Percentiles rank a stretch among this genome's conserved stretches.
Conservation (phyloP, 53 echinoderm and acorn worm species). For the Mesocentrotus franciscanus region DNA sequence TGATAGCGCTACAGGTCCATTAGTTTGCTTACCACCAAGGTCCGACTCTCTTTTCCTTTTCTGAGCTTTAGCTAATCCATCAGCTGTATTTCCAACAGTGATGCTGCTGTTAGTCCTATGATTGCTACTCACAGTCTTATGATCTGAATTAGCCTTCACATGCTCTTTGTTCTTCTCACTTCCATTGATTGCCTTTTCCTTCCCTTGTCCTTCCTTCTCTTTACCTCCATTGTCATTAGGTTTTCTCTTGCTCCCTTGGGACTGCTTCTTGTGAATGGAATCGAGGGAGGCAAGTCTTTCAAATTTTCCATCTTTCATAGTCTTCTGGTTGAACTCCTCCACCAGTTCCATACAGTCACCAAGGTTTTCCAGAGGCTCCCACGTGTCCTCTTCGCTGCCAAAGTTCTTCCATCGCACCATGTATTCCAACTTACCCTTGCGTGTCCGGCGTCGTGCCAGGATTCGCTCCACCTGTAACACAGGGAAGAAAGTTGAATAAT, state of each 20-base stretch:
- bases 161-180: constrained; percentile 8
- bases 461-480: constrained; percentile 81
- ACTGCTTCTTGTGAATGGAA: constrained; percentile 41
- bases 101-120: constrained; percentile 7
- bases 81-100: background rate
- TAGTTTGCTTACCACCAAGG: background rate
- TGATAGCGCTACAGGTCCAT: constrained; percentile 35
- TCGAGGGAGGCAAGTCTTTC: constrained; percentile 64
- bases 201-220: constrained; percentile 8
- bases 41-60: constrained; percentile 56
- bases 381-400: constrained; percentile 89
- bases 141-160: background rate
- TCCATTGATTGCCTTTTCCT: constrained; percentile 34
- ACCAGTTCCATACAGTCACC: constrained; percentile 82
- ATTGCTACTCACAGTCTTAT: background rate
- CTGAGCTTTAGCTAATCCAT: constrained; percentile 23
- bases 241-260: constrained; percentile 7
- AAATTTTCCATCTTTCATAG: constrained; percentile 69
- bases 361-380: constrained; percentile 96
- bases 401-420: constrained; percentile 95
- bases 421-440: constrained; percentile 87
- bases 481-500: background rate
- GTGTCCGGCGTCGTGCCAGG: constrained; percentile 79
- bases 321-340: constrained; percentile 79
- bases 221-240: constrained; percentile 4